A percentile compares a stretch with the other conserved stretches of the same genome.
Evolutionary conservation across 1,140 invertebrate genomes (phyloP).

Genomic region (Oscheius sp.): DNA sequence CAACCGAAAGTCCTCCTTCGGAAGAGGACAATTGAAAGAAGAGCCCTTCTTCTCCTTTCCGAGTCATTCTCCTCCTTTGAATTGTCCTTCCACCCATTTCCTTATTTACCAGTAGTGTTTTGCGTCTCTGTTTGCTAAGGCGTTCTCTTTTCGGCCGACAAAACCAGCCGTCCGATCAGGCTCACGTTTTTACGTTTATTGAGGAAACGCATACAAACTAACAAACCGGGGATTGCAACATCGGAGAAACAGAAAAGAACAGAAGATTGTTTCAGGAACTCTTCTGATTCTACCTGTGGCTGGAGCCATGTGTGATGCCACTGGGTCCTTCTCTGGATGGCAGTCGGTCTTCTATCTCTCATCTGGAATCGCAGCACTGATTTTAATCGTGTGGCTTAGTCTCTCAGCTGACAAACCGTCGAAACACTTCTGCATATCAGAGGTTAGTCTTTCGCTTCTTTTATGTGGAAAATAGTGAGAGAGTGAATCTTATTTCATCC

Average conservation of each 20-base stretch:
- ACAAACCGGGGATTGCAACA: neutral
- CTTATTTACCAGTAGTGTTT: neutral
- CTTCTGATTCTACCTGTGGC: conserved; percentile 55
- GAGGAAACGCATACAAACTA: neutral
- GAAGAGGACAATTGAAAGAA: too few relatives aligned
- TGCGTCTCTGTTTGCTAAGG: neutral
- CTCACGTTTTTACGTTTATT: neutral
- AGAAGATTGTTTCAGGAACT: conserved; percentile 42
- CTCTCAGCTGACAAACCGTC: conserved; percentile 58
- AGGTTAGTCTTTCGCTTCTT: conserved; percentile 30
- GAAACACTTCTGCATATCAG: conserved; percentile 55
- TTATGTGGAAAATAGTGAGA: conserved; percentile 35
- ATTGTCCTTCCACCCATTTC: neutral
- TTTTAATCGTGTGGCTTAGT: conserved; percentile 54
- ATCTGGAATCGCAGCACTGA: conserved; percentile 47
- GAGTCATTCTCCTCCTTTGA: neutral
- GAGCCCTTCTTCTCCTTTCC: neutral
- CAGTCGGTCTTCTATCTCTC: conserved; percentile 59
- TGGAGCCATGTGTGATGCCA: conserved; percentile 47
- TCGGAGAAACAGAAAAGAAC: neutral
- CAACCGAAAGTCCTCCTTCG: neutral
- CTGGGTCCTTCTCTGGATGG: conserved; percentile 48
- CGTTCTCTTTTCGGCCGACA: neutral
- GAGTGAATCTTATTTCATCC: neutral
- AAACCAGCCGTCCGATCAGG: neutral